Evolutionary conservation across 2,113 vertebrate genomes (phyloP), one percentile per base, ranked within the genome.

Genomic region (Anser brachyrhynchus): DNA sequence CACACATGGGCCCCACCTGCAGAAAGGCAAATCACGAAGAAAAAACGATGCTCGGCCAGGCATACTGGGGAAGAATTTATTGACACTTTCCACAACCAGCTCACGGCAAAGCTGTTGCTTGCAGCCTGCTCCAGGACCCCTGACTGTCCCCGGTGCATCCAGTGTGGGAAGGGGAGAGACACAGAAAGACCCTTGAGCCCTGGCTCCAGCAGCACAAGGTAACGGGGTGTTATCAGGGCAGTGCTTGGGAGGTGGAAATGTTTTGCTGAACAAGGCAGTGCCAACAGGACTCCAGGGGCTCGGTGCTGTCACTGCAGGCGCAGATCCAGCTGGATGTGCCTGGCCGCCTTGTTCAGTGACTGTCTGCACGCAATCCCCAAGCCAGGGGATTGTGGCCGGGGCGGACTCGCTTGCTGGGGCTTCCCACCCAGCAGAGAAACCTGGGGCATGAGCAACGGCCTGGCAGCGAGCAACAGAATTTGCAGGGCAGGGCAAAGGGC

Each of bases 31-130:
- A 18, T 19, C 23, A 8, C 0, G 3, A 20, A 77, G 37, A 35
- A 84, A 29, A 65, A 35, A 89, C 14, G 33, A 85, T 4, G 0
- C 21, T 9, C 13, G 52, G 49, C 10, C 33, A 55, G 46, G 6
- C 4, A 15, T 66, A 11, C 8, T 8, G 25, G 19, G 29, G n/a
- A 75, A 37, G 41, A 28, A 11, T 97, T 97, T 97, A 95, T 89
- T 96, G 86, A 59, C 11, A 20, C 6, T 64, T 90, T 74, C 12
- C 41, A 55, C 26, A 80, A 35, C 39, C 1, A 13, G 26, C 9
- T 33, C 5, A 28, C 10, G 44, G 58, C 74, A 73, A 85, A 92
- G 55, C 28, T 11, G 41, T 21, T 81, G 33, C 58, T 89, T 54
- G 57, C 75, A 71, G 23, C 39, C 70, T 58, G 13, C 25, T 74